Conservation (phyloP, 2,113 vertebrate species). For the Morone saxatilis region DNA sequence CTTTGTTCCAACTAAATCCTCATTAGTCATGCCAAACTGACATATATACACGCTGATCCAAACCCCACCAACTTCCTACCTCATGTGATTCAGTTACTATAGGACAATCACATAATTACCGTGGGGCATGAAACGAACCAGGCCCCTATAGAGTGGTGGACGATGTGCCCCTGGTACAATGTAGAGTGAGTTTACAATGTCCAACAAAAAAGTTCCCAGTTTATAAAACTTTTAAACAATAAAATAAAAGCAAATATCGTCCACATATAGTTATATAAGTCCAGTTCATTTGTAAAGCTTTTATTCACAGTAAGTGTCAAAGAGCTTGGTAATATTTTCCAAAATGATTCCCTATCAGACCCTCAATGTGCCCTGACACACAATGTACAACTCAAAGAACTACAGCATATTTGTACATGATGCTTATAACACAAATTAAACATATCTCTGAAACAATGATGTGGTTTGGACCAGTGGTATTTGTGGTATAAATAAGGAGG, state of each 20-base stretch:
- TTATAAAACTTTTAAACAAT: neutral
- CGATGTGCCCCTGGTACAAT: neutral
- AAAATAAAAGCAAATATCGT: conserved; percentile 17
- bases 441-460: too few species aligned
- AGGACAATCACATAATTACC: conserved; percentile 54
- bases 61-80: conserved; percentile 23
- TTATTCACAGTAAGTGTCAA: neutral
- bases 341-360: too few species aligned
- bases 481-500: too few species aligned
- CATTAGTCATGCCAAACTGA: conserved; percentile 63
- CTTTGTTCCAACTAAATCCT: conserved; percentile 68
- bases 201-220: neutral
- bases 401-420: too few species aligned
- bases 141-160: neutral
- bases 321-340: neutral
- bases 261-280: conserved; percentile 7
- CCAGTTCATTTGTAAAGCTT: neutral
- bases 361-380: neutral
- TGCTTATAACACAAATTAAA: too few species aligned
- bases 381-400: neutral
- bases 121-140: conserved; percentile 29
- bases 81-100: conserved; percentile 41
- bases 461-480: too few species aligned
- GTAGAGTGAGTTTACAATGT: neutral
- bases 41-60: conserved; percentile 26